These are phyloP conservation scores for Synergus laeviventris DNA, from an alignment of 2,888 invertebrate species.

Conservation along the genomic window DNA sequence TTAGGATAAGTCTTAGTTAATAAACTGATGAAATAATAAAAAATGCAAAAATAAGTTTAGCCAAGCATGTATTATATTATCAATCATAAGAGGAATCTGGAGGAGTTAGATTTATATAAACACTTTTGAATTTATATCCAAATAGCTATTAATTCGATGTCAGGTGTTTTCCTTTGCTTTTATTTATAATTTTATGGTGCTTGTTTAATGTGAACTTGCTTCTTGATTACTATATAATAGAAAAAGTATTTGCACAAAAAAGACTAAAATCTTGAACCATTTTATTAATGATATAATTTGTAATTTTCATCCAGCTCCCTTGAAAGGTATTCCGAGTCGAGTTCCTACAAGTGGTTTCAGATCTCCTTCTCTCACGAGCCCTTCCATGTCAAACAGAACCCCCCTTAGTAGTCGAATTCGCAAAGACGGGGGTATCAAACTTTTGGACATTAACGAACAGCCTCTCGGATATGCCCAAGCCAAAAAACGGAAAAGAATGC, in stretches of 20 bases:
- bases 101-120: no score
- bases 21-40: no score
- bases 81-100: no score
- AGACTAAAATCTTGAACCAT: background rate
- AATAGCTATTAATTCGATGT: no score
- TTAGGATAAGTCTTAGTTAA: no score
- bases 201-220: no score
- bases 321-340: constrained; percentile 94
- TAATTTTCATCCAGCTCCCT: constrained; percentile 82
- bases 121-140: no score
- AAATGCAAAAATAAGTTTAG: no score
- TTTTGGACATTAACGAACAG: constrained; percentile 95
- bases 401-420: constrained; percentile 79
- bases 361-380: constrained; percentile 76
- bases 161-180: no score
- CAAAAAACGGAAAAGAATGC: constrained; percentile 91
- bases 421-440: constrained; percentile 95
- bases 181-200: background rate
- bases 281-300: background rate
- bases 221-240: no score
- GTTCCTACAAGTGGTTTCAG: constrained; percentile 83
- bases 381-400: constrained; percentile 78
- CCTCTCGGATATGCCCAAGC: constrained; percentile 90
- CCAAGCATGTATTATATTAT: no score
- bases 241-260: constrained; percentile 16